Percentiles rank a stretch among this genome's conserved stretches.
These are phyloP conservation scores for Upupa epops DNA, from an alignment of 2,113 vertebrate species.

Conservation along the genomic window DNA sequence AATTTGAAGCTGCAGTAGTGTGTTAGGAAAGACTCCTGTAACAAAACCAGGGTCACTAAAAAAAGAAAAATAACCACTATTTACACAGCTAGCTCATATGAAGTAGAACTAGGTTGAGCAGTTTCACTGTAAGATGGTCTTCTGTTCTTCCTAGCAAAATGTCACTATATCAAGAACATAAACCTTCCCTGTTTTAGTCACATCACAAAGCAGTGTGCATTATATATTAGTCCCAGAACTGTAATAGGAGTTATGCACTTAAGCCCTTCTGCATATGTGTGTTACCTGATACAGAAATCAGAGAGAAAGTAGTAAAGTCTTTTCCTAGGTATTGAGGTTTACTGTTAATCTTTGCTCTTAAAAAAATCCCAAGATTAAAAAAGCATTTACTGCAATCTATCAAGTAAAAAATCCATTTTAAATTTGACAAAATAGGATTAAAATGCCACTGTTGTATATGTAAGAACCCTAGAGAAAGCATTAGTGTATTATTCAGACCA, in stretches of 20 bases:
- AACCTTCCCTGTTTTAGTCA: neutral
- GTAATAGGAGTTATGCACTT: neutral
- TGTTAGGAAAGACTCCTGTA: neutral
- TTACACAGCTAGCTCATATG: neutral
- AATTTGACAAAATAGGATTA: conserved; percentile 4
- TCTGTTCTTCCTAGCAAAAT: neutral
- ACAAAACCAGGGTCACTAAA: neutral
- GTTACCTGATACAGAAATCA: conserved; percentile 8
- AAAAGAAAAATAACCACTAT: neutral
- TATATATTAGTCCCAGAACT: rapidly evolving
- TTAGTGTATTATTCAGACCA: neutral
- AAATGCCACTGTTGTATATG: neutral
- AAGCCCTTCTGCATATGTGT: neutral
- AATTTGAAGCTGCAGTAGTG: neutral
- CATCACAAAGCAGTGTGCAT: neutral
- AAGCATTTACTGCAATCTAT: neutral
- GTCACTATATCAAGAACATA: neutral
- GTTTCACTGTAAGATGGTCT: neutral
- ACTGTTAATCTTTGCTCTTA: neutral
- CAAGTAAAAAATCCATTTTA: neutral
- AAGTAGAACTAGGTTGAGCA: neutral
- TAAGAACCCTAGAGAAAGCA: neutral
- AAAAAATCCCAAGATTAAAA: neutral
- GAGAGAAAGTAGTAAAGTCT: neutral
- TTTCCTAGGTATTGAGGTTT: neutral